These are phyloP conservation scores for Netelia fuscicornis DNA, from an alignment of 2,888 invertebrate species.

Conservation along the genomic window DNA sequence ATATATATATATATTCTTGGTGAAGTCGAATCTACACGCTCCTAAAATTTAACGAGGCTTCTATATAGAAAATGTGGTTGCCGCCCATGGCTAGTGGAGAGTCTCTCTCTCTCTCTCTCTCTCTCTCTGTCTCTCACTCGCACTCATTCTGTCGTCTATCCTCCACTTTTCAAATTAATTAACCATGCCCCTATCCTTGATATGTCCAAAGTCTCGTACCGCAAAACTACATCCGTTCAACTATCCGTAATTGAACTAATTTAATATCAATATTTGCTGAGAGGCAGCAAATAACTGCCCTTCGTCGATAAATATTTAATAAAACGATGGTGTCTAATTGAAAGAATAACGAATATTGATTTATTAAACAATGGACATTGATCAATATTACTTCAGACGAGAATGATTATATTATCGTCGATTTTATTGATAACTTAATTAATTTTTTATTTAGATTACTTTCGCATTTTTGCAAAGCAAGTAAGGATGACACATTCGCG, in stretches of 20 bases:
- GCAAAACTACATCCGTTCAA: conserved; percentile 54
- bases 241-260: conserved; percentile 69
- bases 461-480: too few relatives aligned
- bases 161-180: conserved; percentile 68
- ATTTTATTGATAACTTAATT: too few relatives aligned
- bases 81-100: conserved; percentile 20
- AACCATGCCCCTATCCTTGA: conserved; percentile 57
- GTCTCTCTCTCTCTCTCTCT: conserved; percentile 15
- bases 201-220: conserved; percentile 16
- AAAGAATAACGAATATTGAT: conserved; percentile 9
- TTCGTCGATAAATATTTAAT: too few relatives aligned
- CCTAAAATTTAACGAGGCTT: conserved; percentile 78
- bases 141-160: conserved; percentile 67
- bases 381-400: not conserved
- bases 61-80: conserved; percentile 59
- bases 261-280: conserved; percentile 64
- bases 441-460: too few relatives aligned
- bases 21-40: conserved; percentile 72
- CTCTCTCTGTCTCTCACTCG: conserved; percentile 28
- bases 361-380: not conserved
- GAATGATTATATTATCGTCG: too few relatives aligned
- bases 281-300: too few relatives aligned
- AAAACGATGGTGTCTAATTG: not conserved
- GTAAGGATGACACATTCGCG: too few relatives aligned
- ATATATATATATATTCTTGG: conserved; percentile 34